Conservation (phyloP, 2,797 vertebrate genomes). For the Poliocrania exsul region DNA sequence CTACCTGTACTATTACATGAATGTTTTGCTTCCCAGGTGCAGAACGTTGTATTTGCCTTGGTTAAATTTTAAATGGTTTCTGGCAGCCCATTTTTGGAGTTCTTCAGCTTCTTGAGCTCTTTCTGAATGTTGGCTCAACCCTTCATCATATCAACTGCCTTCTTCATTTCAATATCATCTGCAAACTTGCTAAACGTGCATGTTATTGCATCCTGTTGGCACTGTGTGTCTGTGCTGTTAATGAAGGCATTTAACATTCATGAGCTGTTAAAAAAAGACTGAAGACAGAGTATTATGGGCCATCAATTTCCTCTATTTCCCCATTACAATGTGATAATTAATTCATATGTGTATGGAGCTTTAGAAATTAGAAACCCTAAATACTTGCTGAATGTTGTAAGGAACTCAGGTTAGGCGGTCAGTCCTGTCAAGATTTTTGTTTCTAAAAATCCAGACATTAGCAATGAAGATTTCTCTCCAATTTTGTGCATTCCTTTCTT, state of each 20-base stretch:
- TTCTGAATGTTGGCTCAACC: background rate
- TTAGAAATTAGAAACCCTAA: background rate
- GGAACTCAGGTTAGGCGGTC: background rate
- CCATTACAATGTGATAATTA: background rate
- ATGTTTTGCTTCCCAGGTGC: background rate
- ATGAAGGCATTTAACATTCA: slow-evolving; percentile 22
- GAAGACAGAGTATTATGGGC: background rate
- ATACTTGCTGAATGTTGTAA: background rate
- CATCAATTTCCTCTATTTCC: slow-evolving; percentile 22
- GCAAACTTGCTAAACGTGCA: background rate
- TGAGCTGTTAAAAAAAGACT: background rate
- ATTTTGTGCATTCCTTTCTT: background rate
- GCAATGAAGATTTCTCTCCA: background rate
- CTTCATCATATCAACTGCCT: background rate
- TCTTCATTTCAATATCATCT: background rate
- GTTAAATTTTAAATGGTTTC: background rate
- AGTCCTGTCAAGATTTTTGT: background rate
- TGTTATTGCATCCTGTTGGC: background rate
- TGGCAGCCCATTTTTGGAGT: background rate
- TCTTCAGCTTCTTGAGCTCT: background rate
- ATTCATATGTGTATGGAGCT: background rate
- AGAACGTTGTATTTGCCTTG: background rate
- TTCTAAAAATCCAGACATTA: background rate
- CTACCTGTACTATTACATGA: background rate
- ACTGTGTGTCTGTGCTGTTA: background rate